Conservation (phyloP, 2,113 vertebrate genomes). For the Chrysemys picta region DNA sequence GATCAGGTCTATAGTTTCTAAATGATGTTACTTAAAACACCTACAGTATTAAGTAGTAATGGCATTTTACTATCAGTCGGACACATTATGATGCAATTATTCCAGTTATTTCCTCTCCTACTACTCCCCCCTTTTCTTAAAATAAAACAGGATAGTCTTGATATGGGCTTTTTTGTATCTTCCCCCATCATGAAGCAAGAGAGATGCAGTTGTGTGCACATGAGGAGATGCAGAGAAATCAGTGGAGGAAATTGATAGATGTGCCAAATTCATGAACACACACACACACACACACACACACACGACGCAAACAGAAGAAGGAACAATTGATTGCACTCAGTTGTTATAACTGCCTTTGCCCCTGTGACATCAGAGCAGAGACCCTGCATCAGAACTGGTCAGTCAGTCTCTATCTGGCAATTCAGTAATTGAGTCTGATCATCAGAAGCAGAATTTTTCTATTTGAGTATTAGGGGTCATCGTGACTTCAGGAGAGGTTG, state of each 20-base stretch:
- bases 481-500: neutral
- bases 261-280: neutral
- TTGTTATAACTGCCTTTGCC: too few species aligned
- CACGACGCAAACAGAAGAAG: neutral
- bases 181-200: neutral
- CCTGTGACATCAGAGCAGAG: neutral
- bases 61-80: neutral
- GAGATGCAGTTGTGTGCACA: neutral
- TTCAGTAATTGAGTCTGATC: neutral
- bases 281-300: neutral
- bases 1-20: neutral
- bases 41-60: neutral
- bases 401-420: neutral
- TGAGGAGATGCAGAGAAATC: neutral
- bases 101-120: neutral
- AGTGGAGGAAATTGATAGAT: neutral
- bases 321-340: neutral
- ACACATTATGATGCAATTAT: neutral
- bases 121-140: neutral
- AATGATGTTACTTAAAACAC: neutral
- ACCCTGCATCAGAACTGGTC: neutral
- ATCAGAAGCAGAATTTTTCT: neutral
- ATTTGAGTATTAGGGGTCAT: neutral
- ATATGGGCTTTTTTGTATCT: neutral
- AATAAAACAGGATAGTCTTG: neutral